A percentile compares a stretch with the other conserved stretches of the same genome.
Conservation (phyloP, 2,888 invertebrate species). For the Diaprepes abbreviatus region DNA sequence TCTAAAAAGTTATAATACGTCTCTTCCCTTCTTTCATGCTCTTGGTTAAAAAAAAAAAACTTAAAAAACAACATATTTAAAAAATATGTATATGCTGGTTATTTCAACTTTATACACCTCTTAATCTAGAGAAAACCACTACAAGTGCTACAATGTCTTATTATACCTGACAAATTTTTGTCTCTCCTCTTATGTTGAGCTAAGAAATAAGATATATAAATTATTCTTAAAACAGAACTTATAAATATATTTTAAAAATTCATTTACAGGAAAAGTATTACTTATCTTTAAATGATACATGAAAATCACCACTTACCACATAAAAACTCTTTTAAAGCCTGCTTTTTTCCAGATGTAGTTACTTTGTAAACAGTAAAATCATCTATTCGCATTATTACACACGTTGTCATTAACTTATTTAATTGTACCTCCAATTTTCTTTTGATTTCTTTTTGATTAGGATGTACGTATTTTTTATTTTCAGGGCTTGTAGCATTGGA, state of each 20-base stretch:
- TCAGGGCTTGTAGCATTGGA: constrained; percentile 45
- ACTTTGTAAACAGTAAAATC: constrained; percentile 92
- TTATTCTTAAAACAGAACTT: constrained; percentile 6
- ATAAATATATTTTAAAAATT: constrained; percentile 1
- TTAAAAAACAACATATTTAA: too few relatives aligned
- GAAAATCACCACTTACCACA: constrained; percentile 70
- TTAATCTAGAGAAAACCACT: constrained; percentile 10
- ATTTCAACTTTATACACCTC: neutral
- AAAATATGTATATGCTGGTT: too few relatives aligned
- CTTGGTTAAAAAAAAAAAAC: too few relatives aligned
- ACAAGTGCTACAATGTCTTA: constrained; percentile 30
- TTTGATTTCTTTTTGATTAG: constrained; percentile 71
- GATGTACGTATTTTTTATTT: constrained; percentile 51
- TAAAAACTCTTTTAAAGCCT: constrained; percentile 84
- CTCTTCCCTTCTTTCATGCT: too few relatives aligned
- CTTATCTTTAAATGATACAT: too few relatives aligned
- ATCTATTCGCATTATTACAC: constrained; percentile 89
- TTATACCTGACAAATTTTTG: constrained; percentile 64
- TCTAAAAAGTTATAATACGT: too few relatives aligned
- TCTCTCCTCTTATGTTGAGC: constrained; percentile 73
- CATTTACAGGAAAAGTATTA: neutral
- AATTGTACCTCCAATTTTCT: constrained; percentile 80
- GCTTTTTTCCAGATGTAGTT: constrained; percentile 81
- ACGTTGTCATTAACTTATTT: constrained; percentile 91
- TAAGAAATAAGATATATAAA: constrained; percentile 59